Evolutionary conservation across 2,888 invertebrate species (phyloP).

Genomic region (Trisateles emortualis): DNA sequence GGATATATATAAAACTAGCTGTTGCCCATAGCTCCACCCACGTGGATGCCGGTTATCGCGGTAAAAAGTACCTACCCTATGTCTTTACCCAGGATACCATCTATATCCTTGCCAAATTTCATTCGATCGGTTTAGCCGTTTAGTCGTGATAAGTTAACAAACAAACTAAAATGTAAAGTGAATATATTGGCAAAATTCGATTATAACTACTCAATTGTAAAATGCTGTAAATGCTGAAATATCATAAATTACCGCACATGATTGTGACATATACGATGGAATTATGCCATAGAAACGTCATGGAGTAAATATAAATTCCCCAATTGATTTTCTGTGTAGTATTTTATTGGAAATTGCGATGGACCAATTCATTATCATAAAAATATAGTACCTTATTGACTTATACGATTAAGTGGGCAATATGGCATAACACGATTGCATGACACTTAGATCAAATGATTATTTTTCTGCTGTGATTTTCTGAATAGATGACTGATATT

Average conservation of each 20-base stretch:
- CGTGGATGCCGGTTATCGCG: too few species aligned
- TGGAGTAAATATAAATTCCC: neutral
- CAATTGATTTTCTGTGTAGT: neutral
- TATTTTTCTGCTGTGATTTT: too few species aligned
- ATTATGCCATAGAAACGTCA: neutral
- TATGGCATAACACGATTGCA: too few species aligned
- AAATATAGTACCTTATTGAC: neutral
- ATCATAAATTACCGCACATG: neutral
- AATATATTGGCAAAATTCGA: slow-evolving; percentile 2
- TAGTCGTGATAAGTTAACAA: too few species aligned
- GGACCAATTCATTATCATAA: neutral
- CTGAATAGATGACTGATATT: too few species aligned
- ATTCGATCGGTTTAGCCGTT: too few species aligned
- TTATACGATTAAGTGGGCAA: neutral
- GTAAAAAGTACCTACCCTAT: too few species aligned
- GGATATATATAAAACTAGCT: too few species aligned
- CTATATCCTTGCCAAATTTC: too few species aligned
- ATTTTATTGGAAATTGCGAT: neutral
- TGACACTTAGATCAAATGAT: too few species aligned
- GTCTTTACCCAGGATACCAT: too few species aligned
- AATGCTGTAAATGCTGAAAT: neutral
- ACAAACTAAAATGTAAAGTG: neutral
- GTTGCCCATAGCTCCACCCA: too few species aligned
- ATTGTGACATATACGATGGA: neutral
- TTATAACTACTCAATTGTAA: neutral